A percentile compares a stretch with the other conserved stretches of the same genome.
These are phyloP conservation scores for Lepas anatifera DNA, from an alignment of 2,888 invertebrate genomes.

Conservation along the genomic window DNA sequence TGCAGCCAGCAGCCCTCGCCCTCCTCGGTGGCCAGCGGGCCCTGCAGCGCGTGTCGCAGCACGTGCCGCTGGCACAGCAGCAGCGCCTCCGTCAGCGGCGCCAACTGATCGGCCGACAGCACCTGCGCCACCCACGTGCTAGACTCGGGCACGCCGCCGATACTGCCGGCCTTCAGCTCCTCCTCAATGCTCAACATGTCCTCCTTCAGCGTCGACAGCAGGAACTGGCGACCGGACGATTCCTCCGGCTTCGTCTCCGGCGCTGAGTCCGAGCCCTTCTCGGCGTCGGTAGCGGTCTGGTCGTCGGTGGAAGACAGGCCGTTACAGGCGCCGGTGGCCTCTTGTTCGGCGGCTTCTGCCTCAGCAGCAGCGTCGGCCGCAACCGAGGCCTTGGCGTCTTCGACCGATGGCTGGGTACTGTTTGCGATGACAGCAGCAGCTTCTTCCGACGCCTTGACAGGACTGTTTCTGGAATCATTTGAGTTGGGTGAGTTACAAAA, in stretches of 20 bases:
- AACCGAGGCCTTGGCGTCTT: not conserved
- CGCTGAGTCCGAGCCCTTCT: too few species aligned
- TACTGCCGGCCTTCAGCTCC: slow-evolving; percentile 32
- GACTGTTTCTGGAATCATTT: too few species aligned
- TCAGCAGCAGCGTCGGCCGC: not conserved
- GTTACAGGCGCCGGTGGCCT: too few species aligned
- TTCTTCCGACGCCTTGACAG: too few species aligned
- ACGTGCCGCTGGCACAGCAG: slow-evolving; percentile 24
- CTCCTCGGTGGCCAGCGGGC: slow-evolving; percentile 20
- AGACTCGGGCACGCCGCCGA: slow-evolving; percentile 34
- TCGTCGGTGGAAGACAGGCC: too few species aligned
- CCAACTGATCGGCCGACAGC: slow-evolving; percentile 28
- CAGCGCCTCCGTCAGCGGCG: slow-evolving; percentile 28
- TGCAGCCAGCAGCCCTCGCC: slow-evolving; percentile 30
- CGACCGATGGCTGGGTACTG: too few species aligned
- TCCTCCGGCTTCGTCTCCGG: not conserved
- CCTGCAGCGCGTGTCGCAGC: slow-evolving; percentile 26
- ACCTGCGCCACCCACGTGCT: slow-evolving; percentile 30
- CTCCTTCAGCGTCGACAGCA: slow-evolving; percentile 20
- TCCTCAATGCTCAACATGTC: slow-evolving; percentile 25
- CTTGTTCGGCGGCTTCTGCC: not conserved
- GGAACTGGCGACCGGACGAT: not conserved
- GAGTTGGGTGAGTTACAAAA: too few species aligned
- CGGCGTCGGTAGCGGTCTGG: too few species aligned
- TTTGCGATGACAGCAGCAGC: too few species aligned